Evolutionary conservation across 2,888 invertebrate species (phyloP).

Genomic region (Exephanes ischioxanthus): DNA sequence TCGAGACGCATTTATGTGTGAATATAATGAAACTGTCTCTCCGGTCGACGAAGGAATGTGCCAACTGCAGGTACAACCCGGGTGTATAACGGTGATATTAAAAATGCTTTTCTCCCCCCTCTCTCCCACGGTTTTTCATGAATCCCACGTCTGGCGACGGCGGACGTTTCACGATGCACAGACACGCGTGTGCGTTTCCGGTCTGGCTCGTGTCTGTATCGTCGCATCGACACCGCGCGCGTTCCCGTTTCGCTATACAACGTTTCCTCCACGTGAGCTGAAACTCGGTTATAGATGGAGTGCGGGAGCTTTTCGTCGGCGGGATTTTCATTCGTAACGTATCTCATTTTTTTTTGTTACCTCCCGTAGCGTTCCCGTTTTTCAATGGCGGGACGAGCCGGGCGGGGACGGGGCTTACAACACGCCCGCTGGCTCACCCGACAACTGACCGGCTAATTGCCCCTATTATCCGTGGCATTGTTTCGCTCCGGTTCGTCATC

Average conservation of each 20-base stretch:
- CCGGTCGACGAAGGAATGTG: constrained; percentile 2
- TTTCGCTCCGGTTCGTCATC: constrained; percentile 55
- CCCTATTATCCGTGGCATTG: constrained; percentile 71
- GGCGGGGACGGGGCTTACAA: constrained; percentile 16
- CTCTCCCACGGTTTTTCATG: neutral
- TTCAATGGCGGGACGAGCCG: constrained; percentile 42
- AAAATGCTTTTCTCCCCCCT: constrained; percentile 10
- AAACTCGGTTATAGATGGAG: constrained; percentile 29
- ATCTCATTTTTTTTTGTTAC: constrained; percentile 53
- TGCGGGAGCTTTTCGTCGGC: constrained; percentile 39
- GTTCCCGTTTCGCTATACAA: constrained; percentile 1
- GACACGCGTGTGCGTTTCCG: constrained; percentile 49
- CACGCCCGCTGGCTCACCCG: constrained; percentile 49
- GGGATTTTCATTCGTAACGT: constrained; percentile 53
- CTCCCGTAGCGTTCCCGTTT: constrained; percentile 44
- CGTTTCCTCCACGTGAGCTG: constrained; percentile 41
- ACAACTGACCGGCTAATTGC: constrained; percentile 69
- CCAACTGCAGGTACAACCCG: constrained; percentile 20
- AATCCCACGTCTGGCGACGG: neutral
- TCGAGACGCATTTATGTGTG: constrained; percentile 14
- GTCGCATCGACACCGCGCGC: constrained; percentile 48
- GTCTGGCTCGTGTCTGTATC: constrained; percentile 46
- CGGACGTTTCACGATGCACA: neutral
- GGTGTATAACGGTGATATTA: constrained; percentile 6
- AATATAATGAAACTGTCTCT: constrained; percentile 32